phyloP scores from a whole-genome alignment of 2,888 invertebrate species.

The Caenorhabditis auriculariae region DNA sequence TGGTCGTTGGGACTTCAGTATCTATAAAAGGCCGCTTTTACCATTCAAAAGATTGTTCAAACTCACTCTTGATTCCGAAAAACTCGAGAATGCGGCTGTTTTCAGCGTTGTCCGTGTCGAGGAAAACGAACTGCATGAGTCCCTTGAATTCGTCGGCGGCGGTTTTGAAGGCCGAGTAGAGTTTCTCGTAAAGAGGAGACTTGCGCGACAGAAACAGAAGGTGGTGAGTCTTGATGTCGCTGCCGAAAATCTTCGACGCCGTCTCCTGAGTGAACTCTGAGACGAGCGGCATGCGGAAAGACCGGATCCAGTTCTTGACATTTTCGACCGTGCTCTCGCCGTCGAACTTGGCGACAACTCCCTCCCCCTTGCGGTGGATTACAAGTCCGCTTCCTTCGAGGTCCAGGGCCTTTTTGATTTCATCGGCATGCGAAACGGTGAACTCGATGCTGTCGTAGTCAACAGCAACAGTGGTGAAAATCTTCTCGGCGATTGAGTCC shows the following conservation, averaged over 20 bases:
- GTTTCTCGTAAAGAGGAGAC: constrained; percentile 79
- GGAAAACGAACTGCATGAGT: constrained; percentile 80
- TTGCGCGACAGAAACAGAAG: constrained; percentile 85
- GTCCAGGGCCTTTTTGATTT: constrained; percentile 73
- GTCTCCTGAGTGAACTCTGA: constrained; percentile 68
- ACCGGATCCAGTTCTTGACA: constrained; percentile 65
- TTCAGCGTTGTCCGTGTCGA: constrained; percentile 89
- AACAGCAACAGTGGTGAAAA: constrained; percentile 78
- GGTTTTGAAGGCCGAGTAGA: constrained; percentile 76
- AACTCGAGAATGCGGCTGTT: constrained; percentile 94
- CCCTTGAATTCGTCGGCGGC: constrained; percentile 85
- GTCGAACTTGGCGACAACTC: neutral
- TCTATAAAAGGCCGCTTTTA: no score
- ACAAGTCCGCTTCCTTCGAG: constrained; percentile 8
- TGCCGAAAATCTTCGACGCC: constrained; percentile 94
- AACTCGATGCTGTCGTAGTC: constrained; percentile 83
- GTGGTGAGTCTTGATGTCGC: constrained; percentile 91
- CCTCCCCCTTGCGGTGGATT: constrained; percentile 71
- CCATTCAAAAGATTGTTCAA: no score
- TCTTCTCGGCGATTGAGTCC: constrained; percentile 78
- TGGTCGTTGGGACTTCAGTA: constrained; percentile 67
- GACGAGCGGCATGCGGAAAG: constrained; percentile 26
- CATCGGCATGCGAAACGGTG: constrained; percentile 78
- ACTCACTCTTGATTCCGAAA: constrained; percentile 91
- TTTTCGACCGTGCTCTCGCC: constrained; percentile 73